Conservation (phyloP, 2,797 vertebrate species). For the Falco columbarius region DNA sequence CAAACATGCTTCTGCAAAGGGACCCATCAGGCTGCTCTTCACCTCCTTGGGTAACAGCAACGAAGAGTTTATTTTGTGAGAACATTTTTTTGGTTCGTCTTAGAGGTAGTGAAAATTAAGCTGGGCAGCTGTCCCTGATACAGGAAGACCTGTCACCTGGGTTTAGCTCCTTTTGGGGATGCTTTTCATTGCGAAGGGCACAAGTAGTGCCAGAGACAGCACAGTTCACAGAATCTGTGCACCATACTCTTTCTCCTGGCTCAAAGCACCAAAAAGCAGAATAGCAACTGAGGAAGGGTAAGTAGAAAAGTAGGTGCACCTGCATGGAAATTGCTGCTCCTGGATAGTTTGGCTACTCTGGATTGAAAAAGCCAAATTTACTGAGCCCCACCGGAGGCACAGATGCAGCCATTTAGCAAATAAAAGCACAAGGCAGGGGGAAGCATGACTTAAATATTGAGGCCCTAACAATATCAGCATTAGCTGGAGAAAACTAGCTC, state of each 20-base stretch:
- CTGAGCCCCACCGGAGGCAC: not conserved
- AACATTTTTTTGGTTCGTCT: not conserved
- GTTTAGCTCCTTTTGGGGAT: not conserved
- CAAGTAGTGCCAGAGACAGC: not conserved
- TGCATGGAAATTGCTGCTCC: not conserved
- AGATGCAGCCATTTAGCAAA: not conserved
- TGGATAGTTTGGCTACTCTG: not conserved
- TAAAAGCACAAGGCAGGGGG: not conserved
- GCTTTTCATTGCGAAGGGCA: not conserved
- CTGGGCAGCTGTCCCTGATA: not conserved
- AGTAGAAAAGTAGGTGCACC: conserved; percentile 6
- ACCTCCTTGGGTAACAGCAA: not conserved
- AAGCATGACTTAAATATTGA: not conserved
- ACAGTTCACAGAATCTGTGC: not conserved
- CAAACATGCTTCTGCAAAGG: not conserved
- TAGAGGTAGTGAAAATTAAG: not conserved
- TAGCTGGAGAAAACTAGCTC: not conserved
- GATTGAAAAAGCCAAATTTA: not conserved
- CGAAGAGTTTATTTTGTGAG: not conserved
- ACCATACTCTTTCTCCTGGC: not conserved
- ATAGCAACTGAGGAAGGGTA: not conserved
- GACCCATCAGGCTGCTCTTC: not conserved
- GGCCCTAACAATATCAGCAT: not conserved
- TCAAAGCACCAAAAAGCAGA: not conserved
- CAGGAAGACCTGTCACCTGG: not conserved